These are phyloP conservation scores for Aphelenchoides avenae DNA, from an alignment of 1,140 invertebrate genomes.

Conservation along the genomic window DNA sequence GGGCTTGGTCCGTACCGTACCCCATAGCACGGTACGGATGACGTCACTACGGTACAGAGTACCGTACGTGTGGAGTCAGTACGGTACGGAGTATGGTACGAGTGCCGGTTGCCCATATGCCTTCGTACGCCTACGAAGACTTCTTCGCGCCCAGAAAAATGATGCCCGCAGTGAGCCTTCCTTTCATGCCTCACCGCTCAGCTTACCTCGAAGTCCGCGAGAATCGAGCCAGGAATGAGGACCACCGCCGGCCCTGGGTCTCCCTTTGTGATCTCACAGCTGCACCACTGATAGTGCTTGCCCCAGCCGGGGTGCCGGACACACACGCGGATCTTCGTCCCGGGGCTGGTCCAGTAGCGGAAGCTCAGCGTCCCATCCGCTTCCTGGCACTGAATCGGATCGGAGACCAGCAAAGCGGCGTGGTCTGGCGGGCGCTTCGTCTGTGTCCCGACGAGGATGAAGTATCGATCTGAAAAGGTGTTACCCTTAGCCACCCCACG, in stretches of 20 bases:
- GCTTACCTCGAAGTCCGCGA: conserved; percentile 40
- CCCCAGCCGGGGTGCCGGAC: conserved; percentile 34
- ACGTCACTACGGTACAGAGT: too few relatives aligned
- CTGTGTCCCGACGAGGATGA: conserved; percentile 33
- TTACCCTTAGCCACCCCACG: too few relatives aligned
- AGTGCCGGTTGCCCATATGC: too few relatives aligned
- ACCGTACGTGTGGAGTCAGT: too few relatives aligned
- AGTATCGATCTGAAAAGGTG: conserved; percentile 26
- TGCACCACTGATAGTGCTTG: conserved; percentile 41
- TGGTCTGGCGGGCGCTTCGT: conserved; percentile 26
- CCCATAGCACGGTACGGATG: too few relatives aligned
- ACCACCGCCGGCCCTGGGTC: conserved; percentile 43
- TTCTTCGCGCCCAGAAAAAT: too few relatives aligned
- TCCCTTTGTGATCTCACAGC: conserved; percentile 38
- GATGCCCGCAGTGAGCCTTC: too few relatives aligned
- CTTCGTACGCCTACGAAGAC: too few relatives aligned
- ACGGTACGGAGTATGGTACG: too few relatives aligned
- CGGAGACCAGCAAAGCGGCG: conserved; percentile 41
- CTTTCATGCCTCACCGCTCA: too few relatives aligned
- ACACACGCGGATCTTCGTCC: conserved; percentile 39
- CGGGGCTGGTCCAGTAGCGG: conserved; percentile 45
- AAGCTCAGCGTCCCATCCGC: conserved; percentile 41
- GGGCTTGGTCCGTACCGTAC: too few relatives aligned
- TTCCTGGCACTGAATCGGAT: conserved; percentile 51
- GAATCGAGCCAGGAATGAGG: conserved; percentile 42